phyloP scores from a whole-genome alignment of 2,113 vertebrate species.

The Balaenoptera acutorostrata region DNA sequence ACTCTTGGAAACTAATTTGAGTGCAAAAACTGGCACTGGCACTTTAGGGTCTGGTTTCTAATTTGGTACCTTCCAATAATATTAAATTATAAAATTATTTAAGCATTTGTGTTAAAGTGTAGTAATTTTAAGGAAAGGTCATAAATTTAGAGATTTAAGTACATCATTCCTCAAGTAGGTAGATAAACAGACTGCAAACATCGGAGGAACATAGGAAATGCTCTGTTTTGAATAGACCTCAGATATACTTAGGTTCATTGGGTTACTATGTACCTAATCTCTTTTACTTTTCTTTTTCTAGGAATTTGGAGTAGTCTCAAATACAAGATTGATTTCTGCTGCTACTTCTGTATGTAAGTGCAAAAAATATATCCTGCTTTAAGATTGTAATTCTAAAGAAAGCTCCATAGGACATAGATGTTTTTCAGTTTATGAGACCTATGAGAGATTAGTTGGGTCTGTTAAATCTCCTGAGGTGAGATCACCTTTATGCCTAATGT shows the following conservation, averaged over 20 bases:
- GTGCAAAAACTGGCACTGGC: background rate
- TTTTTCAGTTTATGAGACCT: conserved; percentile 28
- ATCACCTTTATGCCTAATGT: background rate
- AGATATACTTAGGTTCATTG: background rate
- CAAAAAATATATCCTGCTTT: conserved; percentile 20
- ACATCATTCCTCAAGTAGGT: background rate
- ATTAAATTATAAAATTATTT: conserved; percentile 30
- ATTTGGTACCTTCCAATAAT: background rate
- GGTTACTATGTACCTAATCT: conserved; percentile 36
- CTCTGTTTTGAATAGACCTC: background rate
- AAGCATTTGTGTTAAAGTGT: conserved; percentile 31
- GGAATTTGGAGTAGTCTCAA: conserved; percentile 99
- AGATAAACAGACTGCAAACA: background rate
- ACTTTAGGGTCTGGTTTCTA: conserved; percentile 16
- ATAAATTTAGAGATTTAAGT: conserved; percentile 26
- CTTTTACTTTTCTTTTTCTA: conserved; percentile 73
- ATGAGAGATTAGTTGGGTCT: conserved; percentile 8
- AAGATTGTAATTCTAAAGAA: background rate
- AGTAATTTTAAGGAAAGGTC: conserved; percentile 8
- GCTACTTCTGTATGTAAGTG: conserved; percentile 99
- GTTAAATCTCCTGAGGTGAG: background rate
- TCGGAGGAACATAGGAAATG: background rate
- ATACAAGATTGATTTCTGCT: conserved; percentile 97
- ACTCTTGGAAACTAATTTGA: background rate
- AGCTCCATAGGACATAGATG: background rate